Conservation (phyloP, 2,113 vertebrate species). For the Cranoglanis bouderius region DNA sequence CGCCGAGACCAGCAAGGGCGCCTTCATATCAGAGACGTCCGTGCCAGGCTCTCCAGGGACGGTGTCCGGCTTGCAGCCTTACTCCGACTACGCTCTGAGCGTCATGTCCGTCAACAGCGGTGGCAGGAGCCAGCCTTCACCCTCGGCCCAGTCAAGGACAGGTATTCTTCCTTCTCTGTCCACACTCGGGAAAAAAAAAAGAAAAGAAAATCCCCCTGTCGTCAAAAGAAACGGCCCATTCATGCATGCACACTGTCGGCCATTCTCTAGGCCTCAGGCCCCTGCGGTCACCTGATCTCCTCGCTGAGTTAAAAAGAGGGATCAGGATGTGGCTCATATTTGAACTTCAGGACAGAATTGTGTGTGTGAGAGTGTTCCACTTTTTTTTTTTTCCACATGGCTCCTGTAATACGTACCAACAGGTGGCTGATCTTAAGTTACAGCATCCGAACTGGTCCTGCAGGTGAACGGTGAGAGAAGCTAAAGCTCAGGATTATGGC, state of each 20-base stretch:
- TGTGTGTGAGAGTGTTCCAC: slow-evolving; percentile 6
- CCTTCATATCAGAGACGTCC: slow-evolving; percentile 73
- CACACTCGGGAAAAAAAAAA: neutral
- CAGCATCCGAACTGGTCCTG: slow-evolving; percentile 50
- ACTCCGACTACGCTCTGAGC: slow-evolving; percentile 82
- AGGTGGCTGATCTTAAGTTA: slow-evolving; percentile 47
- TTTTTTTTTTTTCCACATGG: neutral
- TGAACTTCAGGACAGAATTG: slow-evolving; percentile 28
- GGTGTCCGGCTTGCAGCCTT: slow-evolving; percentile 75
- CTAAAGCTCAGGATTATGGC: slow-evolving; percentile 31
- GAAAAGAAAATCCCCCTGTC: neutral
- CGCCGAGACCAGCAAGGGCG: slow-evolving; percentile 66
- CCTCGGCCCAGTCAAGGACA: slow-evolving; percentile 80
- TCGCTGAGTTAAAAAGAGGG: slow-evolving; percentile 51
- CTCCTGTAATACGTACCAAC: slow-evolving; percentile 35
- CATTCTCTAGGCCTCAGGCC: slow-evolving; percentile 45
- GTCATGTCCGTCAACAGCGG: slow-evolving; percentile 77
- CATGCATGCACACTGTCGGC: slow-evolving; percentile 42
- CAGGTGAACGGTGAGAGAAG: slow-evolving; percentile 58
- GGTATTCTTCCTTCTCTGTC: slow-evolving; percentile 67
- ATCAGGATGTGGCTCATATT: slow-evolving; percentile 46
- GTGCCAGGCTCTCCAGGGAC: slow-evolving; percentile 80
- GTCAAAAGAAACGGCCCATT: slow-evolving; percentile 50
- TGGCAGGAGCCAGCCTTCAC: slow-evolving; percentile 83
- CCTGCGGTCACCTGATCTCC: slow-evolving; percentile 60